Conservation (phyloP, 1,140 invertebrate genomes). For the Dreissena polymorpha region DNA sequence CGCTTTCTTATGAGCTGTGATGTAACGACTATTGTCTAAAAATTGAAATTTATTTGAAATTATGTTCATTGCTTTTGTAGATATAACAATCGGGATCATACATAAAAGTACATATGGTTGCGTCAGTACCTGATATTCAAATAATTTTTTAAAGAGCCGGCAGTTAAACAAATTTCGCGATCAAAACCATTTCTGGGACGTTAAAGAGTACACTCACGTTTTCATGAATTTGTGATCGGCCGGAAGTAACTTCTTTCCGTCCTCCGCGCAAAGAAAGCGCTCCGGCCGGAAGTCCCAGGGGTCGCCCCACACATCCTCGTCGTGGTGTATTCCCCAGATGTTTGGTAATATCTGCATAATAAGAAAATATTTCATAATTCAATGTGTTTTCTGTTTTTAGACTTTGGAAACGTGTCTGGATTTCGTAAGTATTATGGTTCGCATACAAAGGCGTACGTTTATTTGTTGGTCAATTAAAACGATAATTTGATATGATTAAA, state of each 20-base stretch:
- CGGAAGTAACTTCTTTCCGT: constrained; percentile 41
- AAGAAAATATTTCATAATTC: too few relatives aligned
- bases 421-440: too few relatives aligned
- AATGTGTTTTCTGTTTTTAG: too few relatives aligned
- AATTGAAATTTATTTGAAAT: background rate
- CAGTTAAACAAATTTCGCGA: too few relatives aligned
- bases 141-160: background rate
- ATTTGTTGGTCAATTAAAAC: too few relatives aligned
- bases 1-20: background rate
- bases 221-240: constrained; percentile 44
- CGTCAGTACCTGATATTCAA: background rate
- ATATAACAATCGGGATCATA: background rate
- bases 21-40: background rate
- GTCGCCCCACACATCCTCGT: constrained; percentile 85
- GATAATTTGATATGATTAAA: too few relatives aligned
- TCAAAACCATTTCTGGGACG: too few relatives aligned
- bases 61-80: background rate
- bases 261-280: constrained; percentile 78
- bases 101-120: background rate
- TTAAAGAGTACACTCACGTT: constrained; percentile 40
- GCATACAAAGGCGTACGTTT: too few relatives aligned
- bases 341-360: constrained; percentile 76
- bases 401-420: too few relatives aligned
- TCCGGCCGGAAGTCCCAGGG: constrained; percentile 87
- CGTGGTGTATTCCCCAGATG: constrained; percentile 91